phyloP scores from a whole-genome alignment of 2,113 vertebrate species.

The Myotis lucifugus region DNA sequence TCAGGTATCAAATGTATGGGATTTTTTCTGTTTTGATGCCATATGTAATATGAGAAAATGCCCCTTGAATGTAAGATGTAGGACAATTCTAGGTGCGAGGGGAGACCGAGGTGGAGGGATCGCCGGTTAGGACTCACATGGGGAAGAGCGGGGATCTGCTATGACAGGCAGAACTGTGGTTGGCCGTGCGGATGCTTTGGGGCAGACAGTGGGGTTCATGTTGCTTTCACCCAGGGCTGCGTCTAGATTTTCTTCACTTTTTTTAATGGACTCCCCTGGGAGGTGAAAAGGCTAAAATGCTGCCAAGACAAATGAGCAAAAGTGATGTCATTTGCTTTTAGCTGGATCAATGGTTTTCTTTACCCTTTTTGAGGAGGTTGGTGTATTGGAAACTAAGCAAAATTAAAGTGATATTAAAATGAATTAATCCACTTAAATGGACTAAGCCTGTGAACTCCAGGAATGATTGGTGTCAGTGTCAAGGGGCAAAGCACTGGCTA shows the following conservation, averaged over 20 bases:
- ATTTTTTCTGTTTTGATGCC: not conserved
- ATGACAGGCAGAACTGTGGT: rapidly evolving
- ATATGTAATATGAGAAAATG: not conserved
- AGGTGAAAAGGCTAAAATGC: not conserved
- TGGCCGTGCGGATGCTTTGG: not conserved
- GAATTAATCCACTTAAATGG: not conserved
- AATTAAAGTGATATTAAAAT: not conserved
- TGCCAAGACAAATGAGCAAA: not conserved
- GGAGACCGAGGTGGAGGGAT: not conserved
- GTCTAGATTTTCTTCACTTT: not conserved
- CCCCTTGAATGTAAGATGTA: not conserved
- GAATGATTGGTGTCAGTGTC: not conserved
- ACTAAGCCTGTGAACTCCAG: not conserved
- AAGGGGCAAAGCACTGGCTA: not conserved
- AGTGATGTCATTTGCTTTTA: not conserved
- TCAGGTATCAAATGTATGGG: not conserved
- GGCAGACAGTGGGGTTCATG: not conserved
- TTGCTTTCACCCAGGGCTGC: not conserved
- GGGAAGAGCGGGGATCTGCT: not conserved
- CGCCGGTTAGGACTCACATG: not conserved
- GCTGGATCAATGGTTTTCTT: not conserved
- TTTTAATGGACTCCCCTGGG: not conserved
- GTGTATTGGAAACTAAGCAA: not conserved
- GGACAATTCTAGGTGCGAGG: not conserved
- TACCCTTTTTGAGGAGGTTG: not conserved